A percentile compares a stretch with the other conserved stretches of the same genome.
Conservation (phyloP, 2,888 invertebrate genomes). For the Cotesia congregata region DNA sequence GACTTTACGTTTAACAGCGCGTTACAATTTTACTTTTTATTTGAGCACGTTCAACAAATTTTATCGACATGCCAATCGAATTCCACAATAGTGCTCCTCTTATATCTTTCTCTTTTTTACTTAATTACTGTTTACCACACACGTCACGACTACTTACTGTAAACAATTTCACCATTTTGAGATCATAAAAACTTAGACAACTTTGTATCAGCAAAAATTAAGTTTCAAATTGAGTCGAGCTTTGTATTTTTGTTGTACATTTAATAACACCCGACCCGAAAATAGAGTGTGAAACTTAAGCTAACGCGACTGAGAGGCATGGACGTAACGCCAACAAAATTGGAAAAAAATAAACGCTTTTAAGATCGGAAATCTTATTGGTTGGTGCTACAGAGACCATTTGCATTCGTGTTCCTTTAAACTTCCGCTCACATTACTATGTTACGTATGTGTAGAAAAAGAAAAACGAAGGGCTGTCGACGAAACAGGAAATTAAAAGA, state of each 20-base stretch:
- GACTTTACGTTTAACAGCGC: conserved; percentile 53
- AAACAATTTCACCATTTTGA: conserved; percentile 13
- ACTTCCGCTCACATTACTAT: conserved; percentile 51
- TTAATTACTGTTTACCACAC: conserved; percentile 10
- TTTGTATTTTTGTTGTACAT: not conserved
- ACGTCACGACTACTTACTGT: not conserved
- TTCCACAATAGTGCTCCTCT: conserved; percentile 44
- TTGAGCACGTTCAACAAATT: conserved; percentile 58
- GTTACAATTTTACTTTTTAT: conserved; percentile 61
- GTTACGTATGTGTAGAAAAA: conserved; percentile 37
- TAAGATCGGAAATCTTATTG: conserved; percentile 52
- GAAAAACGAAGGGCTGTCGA: conserved; percentile 48
- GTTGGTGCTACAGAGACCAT: conserved; percentile 59
- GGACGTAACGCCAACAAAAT: not conserved
- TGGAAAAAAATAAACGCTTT: conserved; percentile 31
- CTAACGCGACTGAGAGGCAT: no score
- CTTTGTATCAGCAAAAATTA: conserved; percentile 13
- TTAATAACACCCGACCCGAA: no score
- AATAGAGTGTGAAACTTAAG: no score
- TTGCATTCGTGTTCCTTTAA: conserved; percentile 48
- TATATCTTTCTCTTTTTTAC: conserved; percentile 10
- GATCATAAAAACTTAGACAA: not conserved
- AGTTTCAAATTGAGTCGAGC: not conserved
- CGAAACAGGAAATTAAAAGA: conserved; percentile 62
- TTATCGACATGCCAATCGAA: conserved; percentile 59